Conservation (phyloP, 2,888 invertebrate genomes). For the Dermolepida albohirtum region DNA sequence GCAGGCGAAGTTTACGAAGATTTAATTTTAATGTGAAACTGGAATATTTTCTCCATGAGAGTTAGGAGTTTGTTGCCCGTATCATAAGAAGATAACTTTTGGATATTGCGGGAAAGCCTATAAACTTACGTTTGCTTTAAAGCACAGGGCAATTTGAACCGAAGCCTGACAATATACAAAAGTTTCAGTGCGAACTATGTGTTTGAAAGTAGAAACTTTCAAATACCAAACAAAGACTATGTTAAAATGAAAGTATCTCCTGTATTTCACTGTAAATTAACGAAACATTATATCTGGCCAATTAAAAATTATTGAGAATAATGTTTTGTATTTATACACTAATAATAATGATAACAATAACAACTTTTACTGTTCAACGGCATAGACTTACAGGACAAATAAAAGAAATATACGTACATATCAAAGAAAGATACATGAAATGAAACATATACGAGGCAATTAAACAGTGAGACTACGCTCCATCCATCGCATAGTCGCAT, state of each 20-base stretch:
- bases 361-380: too few species aligned
- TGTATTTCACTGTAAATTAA: too few species aligned
- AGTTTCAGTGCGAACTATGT: conserved; percentile 12
- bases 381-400: too few species aligned
- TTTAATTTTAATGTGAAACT: conserved; percentile 42
- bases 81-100: conserved; percentile 42
- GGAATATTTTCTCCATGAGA: conserved; percentile 39
- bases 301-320: too few species aligned
- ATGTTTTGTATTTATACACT: too few species aligned
- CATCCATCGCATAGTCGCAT: too few species aligned
- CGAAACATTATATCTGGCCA: too few species aligned
- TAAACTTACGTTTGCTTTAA: conserved; percentile 44
- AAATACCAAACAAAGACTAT: conserved; percentile 1
- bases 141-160: conserved; percentile 43
- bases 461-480: too few species aligned
- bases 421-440: too few species aligned
- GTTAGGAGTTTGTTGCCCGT: conserved; percentile 37
- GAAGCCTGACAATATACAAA: conserved; percentile 6
- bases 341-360: too few species aligned
- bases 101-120: conserved; percentile 45
- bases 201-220: conserved; percentile 4
- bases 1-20: conserved; percentile 35
- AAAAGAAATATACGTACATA: too few species aligned
- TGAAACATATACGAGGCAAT: too few species aligned
- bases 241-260: neutral